Conservation (phyloP, 2,888 invertebrate genomes). For the Lepidochrysops patricia region DNA sequence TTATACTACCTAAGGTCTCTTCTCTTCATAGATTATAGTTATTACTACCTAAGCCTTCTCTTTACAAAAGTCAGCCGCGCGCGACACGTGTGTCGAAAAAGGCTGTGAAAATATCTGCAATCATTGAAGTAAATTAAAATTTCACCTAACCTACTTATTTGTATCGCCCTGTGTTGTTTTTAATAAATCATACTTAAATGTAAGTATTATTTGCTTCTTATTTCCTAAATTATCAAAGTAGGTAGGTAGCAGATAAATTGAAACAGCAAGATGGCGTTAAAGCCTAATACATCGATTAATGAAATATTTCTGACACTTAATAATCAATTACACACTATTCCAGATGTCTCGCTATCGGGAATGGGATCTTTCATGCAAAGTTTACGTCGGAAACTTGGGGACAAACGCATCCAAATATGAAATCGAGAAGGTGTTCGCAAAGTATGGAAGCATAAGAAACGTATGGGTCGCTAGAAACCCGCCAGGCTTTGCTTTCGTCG, state of each 20-base stretch:
- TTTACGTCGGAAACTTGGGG: conserved; percentile 93
- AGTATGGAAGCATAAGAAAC: conserved; percentile 91
- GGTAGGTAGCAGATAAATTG: background rate
- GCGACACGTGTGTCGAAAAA: no score
- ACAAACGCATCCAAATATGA: conserved; percentile 93
- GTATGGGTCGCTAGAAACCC: conserved; percentile 97
- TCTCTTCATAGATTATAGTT: no score
- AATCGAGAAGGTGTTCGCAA: conserved; percentile 89
- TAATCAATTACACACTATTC: conserved; percentile 24
- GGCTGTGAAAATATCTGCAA: no score
- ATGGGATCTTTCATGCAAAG: conserved; percentile 92
- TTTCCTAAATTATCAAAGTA: background rate
- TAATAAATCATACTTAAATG: background rate
- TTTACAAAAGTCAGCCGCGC: no score
- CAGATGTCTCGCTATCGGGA: conserved; percentile 83
- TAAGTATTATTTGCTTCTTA: background rate
- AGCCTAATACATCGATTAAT: background rate
- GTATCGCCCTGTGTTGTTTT: no score
- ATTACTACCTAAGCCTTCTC: no score
- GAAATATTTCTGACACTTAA: background rate
- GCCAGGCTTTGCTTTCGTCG: conserved; percentile 93
- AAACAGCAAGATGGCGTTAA: conserved; percentile 26
- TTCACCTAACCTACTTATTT: no score
- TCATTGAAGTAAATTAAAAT: no score
- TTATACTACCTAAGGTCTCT: no score